Conservation (phyloP, 35 echinoderm and acorn worm genomes). For the Acanthaster planci region DNA sequence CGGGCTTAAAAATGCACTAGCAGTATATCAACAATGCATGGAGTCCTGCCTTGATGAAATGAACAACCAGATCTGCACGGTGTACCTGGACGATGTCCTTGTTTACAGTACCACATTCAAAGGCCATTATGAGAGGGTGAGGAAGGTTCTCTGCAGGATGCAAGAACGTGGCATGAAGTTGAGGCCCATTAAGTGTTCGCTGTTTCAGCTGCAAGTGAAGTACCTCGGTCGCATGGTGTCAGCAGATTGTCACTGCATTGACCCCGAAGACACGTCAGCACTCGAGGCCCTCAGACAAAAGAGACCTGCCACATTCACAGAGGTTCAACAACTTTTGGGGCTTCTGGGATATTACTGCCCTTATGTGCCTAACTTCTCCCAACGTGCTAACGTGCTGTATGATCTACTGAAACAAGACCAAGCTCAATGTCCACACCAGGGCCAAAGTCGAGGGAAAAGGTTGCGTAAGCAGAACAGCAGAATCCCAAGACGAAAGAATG, state of each 20-base stretch:
- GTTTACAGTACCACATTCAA: constrained; percentile 28
- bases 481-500: constrained; percentile 24
- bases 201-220: constrained; percentile 43
- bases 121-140: constrained; percentile 28
- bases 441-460: neutral
- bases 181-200: constrained; percentile 8
- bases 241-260: neutral
- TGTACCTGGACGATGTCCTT: constrained; percentile 36
- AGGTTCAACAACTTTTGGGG: constrained; percentile 21
- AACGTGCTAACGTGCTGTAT: constrained; percentile 28
- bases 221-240: constrained; percentile 53
- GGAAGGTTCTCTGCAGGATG: neutral
- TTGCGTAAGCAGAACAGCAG: constrained; percentile 6
- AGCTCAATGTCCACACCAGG: constrained; percentile 19
- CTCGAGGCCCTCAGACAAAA: constrained; percentile 12
- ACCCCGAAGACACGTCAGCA: neutral
- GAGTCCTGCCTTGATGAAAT: constrained; percentile 31
- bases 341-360: constrained; percentile 39
- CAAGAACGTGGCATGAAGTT: constrained; percentile 49
- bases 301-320: neutral
- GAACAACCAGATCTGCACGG: constrained; percentile 25
- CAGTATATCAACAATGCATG: constrained; percentile 46
- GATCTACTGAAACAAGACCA: constrained; percentile 30
- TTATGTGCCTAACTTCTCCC: constrained; percentile 15
- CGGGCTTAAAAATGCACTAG: constrained; percentile 37